These are phyloP conservation scores for Drosophila paranaensis DNA, from an alignment of 2,888 invertebrate species.

Conservation along the genomic window DNA sequence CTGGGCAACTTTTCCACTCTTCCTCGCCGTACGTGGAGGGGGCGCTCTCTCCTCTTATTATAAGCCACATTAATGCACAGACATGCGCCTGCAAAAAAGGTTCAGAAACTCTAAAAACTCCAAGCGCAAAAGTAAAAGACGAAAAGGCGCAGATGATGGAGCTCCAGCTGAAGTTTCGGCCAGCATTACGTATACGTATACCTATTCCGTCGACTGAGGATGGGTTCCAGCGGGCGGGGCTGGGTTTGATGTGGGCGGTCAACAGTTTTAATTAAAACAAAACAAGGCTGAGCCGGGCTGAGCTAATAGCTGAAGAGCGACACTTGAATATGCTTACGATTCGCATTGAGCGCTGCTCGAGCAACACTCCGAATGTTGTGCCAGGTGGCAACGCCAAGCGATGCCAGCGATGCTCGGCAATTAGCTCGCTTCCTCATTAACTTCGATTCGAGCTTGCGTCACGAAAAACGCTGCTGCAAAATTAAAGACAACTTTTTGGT, in stretches of 20 bases:
- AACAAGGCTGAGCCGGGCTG: conserved; percentile 49
- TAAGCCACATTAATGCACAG: conserved; percentile 80
- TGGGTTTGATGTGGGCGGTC: conserved; percentile 53
- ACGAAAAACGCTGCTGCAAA: not conserved
- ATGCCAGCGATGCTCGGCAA: not conserved
- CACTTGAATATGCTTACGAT: conserved; percentile 30
- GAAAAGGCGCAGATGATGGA: conserved; percentile 49
- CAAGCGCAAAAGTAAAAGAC: conserved; percentile 47
- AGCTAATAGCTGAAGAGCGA: conserved; percentile 27
- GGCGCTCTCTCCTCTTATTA: conserved; percentile 58
- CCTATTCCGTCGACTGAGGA: not conserved
- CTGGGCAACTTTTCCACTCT: conserved; percentile 31
- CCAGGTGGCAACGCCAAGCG: conserved; percentile 15
- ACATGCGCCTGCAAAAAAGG: conserved; percentile 69
- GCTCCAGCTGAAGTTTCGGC: conserved; percentile 27
- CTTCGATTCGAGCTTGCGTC: not conserved
- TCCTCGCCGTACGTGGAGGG: not conserved
- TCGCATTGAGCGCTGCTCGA: not conserved
- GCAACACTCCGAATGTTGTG: not conserved
- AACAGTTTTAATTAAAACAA: conserved; percentile 77
- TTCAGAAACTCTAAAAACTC: conserved; percentile 50
- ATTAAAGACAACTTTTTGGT: not conserved
- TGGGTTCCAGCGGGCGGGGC: not conserved
- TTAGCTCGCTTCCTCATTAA: not conserved
- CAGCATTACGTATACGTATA: conserved; percentile 1